These are phyloP conservation scores for Synanthedon tipuliformis DNA, from an alignment of 2,888 invertebrate genomes.

Conservation along the genomic window DNA sequence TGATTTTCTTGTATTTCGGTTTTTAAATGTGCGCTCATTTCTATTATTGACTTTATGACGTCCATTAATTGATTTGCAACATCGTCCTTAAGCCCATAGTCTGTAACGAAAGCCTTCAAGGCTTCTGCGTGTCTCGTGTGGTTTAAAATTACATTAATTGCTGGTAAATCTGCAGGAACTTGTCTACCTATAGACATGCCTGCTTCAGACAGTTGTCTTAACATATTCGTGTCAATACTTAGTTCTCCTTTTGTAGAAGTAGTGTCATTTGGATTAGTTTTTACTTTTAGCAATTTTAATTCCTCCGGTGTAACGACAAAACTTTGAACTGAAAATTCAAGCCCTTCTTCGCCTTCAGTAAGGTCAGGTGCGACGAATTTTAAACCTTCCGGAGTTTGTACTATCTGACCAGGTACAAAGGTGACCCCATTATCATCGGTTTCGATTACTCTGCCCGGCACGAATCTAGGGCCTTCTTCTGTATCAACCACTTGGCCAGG, in stretches of 20 bases:
- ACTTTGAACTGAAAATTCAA: slow-evolving; percentile 79
- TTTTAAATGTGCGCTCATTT: slow-evolving; percentile 63
- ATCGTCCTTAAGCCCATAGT: slow-evolving; percentile 62
- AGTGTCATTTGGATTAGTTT: slow-evolving; percentile 63
- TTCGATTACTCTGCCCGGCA: slow-evolving; percentile 79
- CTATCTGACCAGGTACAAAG: slow-evolving; percentile 83
- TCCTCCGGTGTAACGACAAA: slow-evolving; percentile 70
- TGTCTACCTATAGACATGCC: slow-evolving; percentile 77
- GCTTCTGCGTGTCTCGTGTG: slow-evolving; percentile 61
- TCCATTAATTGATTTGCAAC: slow-evolving; percentile 66
- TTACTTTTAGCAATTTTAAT: slow-evolving; percentile 57
- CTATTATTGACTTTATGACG: slow-evolving; percentile 60
- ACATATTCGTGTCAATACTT: slow-evolving; percentile 74
- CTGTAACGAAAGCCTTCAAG: slow-evolving; percentile 58
- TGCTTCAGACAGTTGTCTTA: slow-evolving; percentile 75
- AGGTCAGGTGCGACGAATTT: slow-evolving; percentile 78
- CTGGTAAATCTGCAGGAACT: slow-evolving; percentile 71
- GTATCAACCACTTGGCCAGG: slow-evolving; percentile 81
- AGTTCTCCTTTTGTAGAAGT: slow-evolving; percentile 69
- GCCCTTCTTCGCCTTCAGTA: slow-evolving; percentile 74
- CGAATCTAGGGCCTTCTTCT: slow-evolving; percentile 76
- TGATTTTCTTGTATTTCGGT: slow-evolving; percentile 43
- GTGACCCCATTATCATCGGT: slow-evolving; percentile 77
- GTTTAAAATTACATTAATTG: slow-evolving; percentile 69
- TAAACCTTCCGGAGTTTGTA: slow-evolving; percentile 78